These are phyloP conservation scores for Mastigias papua DNA, from an alignment of 30 jellyfish, hydroid and myxozoan species.

Conservation along the genomic window DNA sequence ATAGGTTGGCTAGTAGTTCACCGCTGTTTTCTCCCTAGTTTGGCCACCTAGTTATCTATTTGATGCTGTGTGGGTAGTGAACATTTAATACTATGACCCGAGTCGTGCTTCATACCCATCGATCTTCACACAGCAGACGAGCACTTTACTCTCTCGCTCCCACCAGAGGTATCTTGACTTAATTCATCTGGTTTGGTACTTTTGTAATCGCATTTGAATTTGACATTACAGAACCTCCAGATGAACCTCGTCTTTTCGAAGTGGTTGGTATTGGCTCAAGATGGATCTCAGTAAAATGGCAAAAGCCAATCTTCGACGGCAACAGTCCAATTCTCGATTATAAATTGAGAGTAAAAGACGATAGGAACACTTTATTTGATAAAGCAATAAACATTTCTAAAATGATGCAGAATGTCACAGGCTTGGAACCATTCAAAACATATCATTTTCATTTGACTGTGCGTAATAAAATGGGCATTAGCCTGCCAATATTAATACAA, in stretches of 20 bases:
- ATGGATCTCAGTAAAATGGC: slow-evolving; percentile 21
- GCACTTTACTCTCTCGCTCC: too few species aligned
- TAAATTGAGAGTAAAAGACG: not conserved
- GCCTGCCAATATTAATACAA: not conserved
- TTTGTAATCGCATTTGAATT: not conserved
- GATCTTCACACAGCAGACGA: too few species aligned
- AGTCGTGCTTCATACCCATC: too few species aligned
- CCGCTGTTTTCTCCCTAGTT: too few species aligned
- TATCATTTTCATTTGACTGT: slow-evolving; percentile 22
- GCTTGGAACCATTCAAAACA: slow-evolving; percentile 27
- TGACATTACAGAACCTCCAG: slow-evolving; percentile 21
- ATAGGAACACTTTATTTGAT: too few species aligned
- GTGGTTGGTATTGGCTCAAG: not conserved
- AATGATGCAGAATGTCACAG: not conserved
- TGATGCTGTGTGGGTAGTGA: too few species aligned
- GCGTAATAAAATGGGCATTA: slow-evolving; percentile 7
- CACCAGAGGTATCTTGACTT: too few species aligned
- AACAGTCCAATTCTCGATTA: not conserved
- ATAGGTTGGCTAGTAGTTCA: too few species aligned
- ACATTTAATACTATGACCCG: too few species aligned
- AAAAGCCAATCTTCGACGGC: slow-evolving; percentile 27
- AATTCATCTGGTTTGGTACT: not conserved
- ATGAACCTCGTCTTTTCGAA: not conserved
- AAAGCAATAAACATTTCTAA: not conserved
- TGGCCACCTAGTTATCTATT: too few species aligned